Conservation (phyloP, 1,140 invertebrate species). For the Ips nitidus region DNA sequence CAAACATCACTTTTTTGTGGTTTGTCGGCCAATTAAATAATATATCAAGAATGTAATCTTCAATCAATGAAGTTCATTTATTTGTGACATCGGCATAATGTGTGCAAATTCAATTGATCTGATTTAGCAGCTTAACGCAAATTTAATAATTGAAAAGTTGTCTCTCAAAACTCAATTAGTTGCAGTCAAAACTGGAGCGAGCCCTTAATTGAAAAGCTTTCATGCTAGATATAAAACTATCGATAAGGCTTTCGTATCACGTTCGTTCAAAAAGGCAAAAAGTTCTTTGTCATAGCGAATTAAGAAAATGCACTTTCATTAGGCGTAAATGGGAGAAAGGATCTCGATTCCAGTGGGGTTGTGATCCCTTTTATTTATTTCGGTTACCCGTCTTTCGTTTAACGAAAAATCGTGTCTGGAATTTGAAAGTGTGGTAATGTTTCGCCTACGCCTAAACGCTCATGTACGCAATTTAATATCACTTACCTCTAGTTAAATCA, state of each 20-base stretch:
- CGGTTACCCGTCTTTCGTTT: slow-evolving; percentile 18
- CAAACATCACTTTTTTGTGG: too few relatives aligned
- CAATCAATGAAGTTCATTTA: too few relatives aligned
- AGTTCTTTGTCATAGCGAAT: slow-evolving; percentile 21
- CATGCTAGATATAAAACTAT: background rate
- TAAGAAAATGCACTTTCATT: slow-evolving; percentile 33
- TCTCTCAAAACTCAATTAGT: too few relatives aligned
- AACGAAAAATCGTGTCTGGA: slow-evolving; percentile 25
- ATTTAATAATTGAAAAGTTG: too few relatives aligned
- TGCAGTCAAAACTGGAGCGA: too few relatives aligned
- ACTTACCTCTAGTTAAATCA: slow-evolving; percentile 73
- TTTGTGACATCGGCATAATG: too few relatives aligned
- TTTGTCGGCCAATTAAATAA: too few relatives aligned
- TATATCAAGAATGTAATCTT: too few relatives aligned
- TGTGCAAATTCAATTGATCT: too few relatives aligned
- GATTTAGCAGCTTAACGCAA: too few relatives aligned
- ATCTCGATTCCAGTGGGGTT: slow-evolving; percentile 12
- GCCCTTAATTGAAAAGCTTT: background rate
- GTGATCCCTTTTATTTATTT: slow-evolving; percentile 34
- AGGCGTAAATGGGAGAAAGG: slow-evolving; percentile 27
- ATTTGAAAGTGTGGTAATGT: slow-evolving; percentile 7
- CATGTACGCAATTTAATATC: background rate
- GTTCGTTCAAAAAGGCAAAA: slow-evolving; percentile 13
- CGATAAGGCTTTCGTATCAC: slow-evolving; percentile 17
- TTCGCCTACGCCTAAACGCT: background rate